Conservation (phyloP, 2,797 vertebrate genomes). For the Periophthalmus magnuspinnatus region DNA sequence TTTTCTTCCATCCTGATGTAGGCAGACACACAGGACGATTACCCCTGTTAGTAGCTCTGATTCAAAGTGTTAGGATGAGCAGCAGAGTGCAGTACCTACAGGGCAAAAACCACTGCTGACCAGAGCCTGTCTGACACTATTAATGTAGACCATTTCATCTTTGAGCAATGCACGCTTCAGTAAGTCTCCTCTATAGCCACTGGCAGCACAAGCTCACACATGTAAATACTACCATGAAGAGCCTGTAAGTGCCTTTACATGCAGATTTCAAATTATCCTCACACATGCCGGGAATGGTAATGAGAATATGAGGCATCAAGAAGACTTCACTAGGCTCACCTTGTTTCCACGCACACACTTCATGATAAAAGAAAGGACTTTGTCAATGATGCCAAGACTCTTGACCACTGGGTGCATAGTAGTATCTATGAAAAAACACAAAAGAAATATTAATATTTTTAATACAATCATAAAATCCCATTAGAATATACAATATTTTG, state of each 20-base stretch:
- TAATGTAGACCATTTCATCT: conserved; percentile 62
- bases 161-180: conserved; percentile 50
- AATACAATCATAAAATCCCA: background rate
- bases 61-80: conserved; percentile 59
- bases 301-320: background rate
- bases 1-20: conserved; percentile 39
- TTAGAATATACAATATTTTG: too few species aligned
- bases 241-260: conserved; percentile 7
- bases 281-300: conserved; percentile 1
- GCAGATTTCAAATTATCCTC: background rate
- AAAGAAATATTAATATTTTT: conserved; percentile 29
- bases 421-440: conserved; percentile 77
- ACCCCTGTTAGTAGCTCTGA: conserved; percentile 55
- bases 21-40: conserved; percentile 49
- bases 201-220: conserved; percentile 35
- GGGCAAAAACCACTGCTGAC: conserved; percentile 60
- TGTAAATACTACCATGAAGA: conserved; percentile 25
- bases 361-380: conserved; percentile 79
- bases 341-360: conserved; percentile 80
- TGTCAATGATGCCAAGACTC: conserved; percentile 82
- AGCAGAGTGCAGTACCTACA: conserved; percentile 49
- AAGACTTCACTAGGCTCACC: conserved; percentile 73
- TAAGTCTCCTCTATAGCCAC: conserved; percentile 39
- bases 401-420: conserved; percentile 87
- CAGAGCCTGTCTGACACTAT: conserved; percentile 65